Percentiles rank a stretch among this genome's conserved stretches.
These are phyloP conservation scores for Paguma larvata DNA, from an alignment of 2,797 vertebrate genomes.

Conservation along the genomic window DNA sequence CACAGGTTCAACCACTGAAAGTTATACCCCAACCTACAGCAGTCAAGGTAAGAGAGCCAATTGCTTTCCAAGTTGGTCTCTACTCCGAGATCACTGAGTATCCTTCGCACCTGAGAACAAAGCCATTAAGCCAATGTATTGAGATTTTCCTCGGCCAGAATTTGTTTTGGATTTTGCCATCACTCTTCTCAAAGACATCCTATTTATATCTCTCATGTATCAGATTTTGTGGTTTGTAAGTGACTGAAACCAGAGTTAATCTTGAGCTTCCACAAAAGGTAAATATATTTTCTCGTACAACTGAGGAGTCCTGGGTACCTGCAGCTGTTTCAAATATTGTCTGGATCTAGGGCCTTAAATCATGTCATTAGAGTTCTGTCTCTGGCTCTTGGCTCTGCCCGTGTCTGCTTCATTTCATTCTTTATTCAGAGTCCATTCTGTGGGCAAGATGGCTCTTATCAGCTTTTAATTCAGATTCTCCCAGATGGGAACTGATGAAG, in stretches of 20 bases:
- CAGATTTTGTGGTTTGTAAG: conserved; percentile 18
- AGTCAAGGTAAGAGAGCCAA: conserved; percentile 88
- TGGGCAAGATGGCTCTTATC: not conserved
- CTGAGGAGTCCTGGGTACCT: not conserved
- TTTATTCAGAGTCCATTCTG: not conserved
- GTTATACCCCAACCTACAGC: conserved; percentile 88
- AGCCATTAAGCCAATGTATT: not conserved
- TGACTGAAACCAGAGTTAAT: not conserved
- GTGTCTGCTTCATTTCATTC: not conserved
- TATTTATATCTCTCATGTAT: not conserved
- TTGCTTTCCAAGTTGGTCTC: not conserved
- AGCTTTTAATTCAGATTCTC: not conserved
- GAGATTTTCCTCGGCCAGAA: not conserved
- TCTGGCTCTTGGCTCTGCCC: not conserved
- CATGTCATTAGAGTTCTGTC: not conserved
- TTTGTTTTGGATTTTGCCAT: conserved; percentile 44
- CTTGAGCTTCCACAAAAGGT: not conserved
- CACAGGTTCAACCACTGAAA: conserved; percentile 79
- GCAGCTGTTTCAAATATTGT: not conserved
- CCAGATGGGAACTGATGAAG: not conserved
- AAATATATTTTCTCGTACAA: not conserved
- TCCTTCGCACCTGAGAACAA: conserved; percentile 6
- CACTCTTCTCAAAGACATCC: not conserved
- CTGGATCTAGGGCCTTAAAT: not conserved
- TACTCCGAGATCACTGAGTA: not conserved